Base-by-base conservation (phyloP, 2,888 invertebrate genomes). In the Gari tellinella region DNA sequence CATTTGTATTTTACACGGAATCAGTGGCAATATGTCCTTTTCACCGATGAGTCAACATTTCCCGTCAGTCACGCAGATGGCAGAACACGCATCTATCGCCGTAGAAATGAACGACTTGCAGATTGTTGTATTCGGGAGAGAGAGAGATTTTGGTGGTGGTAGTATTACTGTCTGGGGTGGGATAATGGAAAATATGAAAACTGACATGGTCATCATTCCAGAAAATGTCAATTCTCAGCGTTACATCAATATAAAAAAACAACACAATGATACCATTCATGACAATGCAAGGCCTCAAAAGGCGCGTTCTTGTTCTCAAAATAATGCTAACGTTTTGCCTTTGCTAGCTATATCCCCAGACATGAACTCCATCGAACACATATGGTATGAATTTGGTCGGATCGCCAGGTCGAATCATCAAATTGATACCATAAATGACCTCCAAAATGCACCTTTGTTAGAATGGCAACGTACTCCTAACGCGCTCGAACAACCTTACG, bases 251-350 rank as follows among this genome's bases (percentile, higher is more conserved):
- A 19, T 14, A n/a, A n/a, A n/a, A n/a, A n/a, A n/a, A n/a, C n/a
- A 10, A 19, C n/a, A 10, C 17, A 14, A 10, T 46, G 8, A 14
- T 19, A 8, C n/a, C 12, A 19, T 37, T 26, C 53, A 56, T 4
- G 56, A 40, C 48, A 65, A 65, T 37, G 40, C 57, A 46, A 65
- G 56, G 26, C 49, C 57, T 31, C 65, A 41, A n/a, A 65, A 57
- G 23, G 57, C n/a, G n/a, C n/a, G n/a, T n/a, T n/a, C n/a, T n/a
- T n/a, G n/a, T n/a, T n/a, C n/a, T n/a, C n/a, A n/a, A n/a, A n/a
- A n/a, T n/a, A n/a, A n/a, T n/a, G n/a, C n/a, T n/a, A n/a, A n/a
- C n/a, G n/a, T 52, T 26, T 58, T 45, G 37, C 66, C 58, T n/a
- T 41, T 41, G 15, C 62, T 52, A 26, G 41, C 51, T 41, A 4